Conservation (phyloP, 2,797 vertebrate genomes). For the Sebastes iracundus region DNA sequence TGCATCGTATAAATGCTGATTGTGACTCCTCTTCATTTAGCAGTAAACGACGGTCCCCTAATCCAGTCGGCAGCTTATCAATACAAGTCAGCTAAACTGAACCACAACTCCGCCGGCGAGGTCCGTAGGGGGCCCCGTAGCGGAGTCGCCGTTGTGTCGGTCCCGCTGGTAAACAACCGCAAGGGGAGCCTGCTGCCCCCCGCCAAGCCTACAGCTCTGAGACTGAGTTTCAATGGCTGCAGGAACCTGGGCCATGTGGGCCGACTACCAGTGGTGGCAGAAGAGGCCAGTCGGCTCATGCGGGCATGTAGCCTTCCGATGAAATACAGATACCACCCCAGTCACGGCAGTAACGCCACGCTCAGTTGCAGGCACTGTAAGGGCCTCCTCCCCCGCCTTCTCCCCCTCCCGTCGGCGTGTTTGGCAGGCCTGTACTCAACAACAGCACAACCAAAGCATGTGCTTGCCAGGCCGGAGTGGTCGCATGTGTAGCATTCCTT, state of each 20-base stretch:
- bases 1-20: conserved; percentile 39
- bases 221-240: conserved; percentile 77
- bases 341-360: conserved; percentile 76
- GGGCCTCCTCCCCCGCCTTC: conserved; percentile 58
- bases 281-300: conserved; percentile 80
- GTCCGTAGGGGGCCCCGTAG: conserved; percentile 72
- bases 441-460: conserved; percentile 80
- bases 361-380: conserved; percentile 84
- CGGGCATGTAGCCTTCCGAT: conserved; percentile 87
- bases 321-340: conserved; percentile 84
- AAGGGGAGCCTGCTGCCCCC: conserved; percentile 86
- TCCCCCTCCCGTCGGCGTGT: conserved; percentile 33
- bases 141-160: conserved; percentile 62
- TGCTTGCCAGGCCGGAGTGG: conserved; percentile 80
- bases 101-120: conserved; percentile 76
- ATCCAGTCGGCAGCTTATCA: conserved; percentile 75
- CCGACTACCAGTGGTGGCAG: conserved; percentile 72
- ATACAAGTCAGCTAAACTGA: conserved; percentile 84
- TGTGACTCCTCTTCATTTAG: conserved; percentile 80
- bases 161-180: conserved; percentile 86
- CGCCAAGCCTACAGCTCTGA: conserved; percentile 72
- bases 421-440: conserved; percentile 57
- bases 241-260: conserved; percentile 77
- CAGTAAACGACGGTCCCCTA: conserved; percentile 84
- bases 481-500: conserved; percentile 88